Evolutionary conservation across 1,140 invertebrate genomes (phyloP), one percentile per base, ranked within the genome.

Genomic region (Drosophila nigrodunni): DNA sequence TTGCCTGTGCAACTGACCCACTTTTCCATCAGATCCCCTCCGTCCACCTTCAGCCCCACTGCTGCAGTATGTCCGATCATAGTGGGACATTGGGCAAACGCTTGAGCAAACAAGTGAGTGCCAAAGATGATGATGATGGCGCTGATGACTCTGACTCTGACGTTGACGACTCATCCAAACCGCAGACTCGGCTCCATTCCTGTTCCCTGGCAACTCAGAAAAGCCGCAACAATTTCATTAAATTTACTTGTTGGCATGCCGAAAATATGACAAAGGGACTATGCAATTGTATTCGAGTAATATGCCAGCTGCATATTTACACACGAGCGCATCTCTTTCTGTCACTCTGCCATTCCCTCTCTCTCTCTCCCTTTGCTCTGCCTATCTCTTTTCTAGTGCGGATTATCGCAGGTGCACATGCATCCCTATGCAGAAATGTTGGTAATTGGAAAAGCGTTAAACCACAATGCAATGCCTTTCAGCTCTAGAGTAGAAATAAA

Each of bases 141-240:
- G 66, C 13, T 54, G 72, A 61, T 61, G 57, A 68, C 39, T 39
- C 25, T 58, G 52, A 6, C 57, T 41, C 35, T 60, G 50, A 37
- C 47, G 47, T n/a, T 18, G 73, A 39, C 68, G 60, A 75, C 59
- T 75, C 67, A 71, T 64, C 54, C 58, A 37, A 3, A 37, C 73
- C 50, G 68, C 68, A 62, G 65, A 60, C 59, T 54, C 54, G 76
- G 75, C 74, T 43, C 41, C 10, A 6, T 13, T 79, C 79, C 41
- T 13, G 75, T 70, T 87, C 82, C 81, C 86, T 79, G 79, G 68
- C 76, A 69, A 70, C 72, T 76, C 10, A 9, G 50, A 58, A 71
- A 76, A 74, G 82, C 82, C 82, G 83, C 82, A 86, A 85, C 86
- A 85, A 88, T 87, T 87, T 87, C 83, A 87, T 87, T 87, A 88